phyloP scores from a whole-genome alignment of 2,113 vertebrate species.

The Puntigrus tetrazona region DNA sequence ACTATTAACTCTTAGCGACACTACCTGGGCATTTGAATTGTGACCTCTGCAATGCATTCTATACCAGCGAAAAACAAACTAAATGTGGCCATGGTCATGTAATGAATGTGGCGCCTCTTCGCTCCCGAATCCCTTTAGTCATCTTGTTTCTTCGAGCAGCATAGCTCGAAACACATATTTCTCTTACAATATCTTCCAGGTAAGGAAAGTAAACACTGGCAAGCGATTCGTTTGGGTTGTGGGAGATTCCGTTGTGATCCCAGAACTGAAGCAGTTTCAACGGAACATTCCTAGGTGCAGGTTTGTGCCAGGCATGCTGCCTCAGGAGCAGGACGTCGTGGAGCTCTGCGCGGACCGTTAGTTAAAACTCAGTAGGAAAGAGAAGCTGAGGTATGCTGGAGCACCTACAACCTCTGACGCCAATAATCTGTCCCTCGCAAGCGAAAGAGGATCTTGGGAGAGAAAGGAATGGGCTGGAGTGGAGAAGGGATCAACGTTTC shows the following conservation, averaged over 20 bases:
- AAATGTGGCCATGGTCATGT: too few species aligned
- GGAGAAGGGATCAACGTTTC: constrained; percentile 55
- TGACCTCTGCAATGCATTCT: too few species aligned
- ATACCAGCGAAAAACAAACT: too few species aligned
- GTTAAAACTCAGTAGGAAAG: constrained; percentile 61
- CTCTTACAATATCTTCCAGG: not conserved
- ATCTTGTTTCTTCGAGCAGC: not conserved
- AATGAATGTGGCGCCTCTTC: too few species aligned
- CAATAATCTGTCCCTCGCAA: constrained; percentile 38
- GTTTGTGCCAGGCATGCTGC: constrained; percentile 60
- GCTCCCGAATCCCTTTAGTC: too few species aligned
- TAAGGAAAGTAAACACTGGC: constrained; percentile 20
- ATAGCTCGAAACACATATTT: not conserved
- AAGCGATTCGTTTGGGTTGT: not conserved
- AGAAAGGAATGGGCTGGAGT: constrained; percentile 30
- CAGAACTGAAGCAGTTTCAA: not conserved
- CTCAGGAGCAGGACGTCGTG: constrained; percentile 70
- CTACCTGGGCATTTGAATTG: too few species aligned
- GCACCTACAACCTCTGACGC: constrained; percentile 59
- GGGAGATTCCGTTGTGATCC: not conserved
- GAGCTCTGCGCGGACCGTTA: constrained; percentile 56
- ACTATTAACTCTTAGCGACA: too few species aligned
- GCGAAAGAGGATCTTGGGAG: constrained; percentile 9
- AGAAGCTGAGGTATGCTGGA: constrained; percentile 62
- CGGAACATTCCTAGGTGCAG: not conserved